A percentile compares a stretch with the other conserved stretches of the same genome.
Conservation (phyloP, 2,888 invertebrate genomes). For the Himalopsyche anomala region DNA sequence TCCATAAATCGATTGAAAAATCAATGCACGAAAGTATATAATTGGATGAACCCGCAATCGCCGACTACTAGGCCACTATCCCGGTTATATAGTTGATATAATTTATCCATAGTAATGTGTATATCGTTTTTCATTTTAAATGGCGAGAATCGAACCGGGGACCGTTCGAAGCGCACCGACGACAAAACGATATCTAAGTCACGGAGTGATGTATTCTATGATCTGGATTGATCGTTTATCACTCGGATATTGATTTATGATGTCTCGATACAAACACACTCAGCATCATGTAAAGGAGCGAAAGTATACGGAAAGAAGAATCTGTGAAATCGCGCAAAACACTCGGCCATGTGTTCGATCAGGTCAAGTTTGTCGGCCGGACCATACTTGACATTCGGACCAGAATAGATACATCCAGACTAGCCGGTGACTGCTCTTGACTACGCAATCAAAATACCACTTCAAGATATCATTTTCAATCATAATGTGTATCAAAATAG, state of each 20-base stretch:
- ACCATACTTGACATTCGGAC: conserved; percentile 31
- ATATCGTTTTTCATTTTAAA: too few relatives aligned
- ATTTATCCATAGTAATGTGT: too few relatives aligned
- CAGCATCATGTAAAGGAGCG: conserved; percentile 1
- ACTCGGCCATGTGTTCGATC: conserved; percentile 26
- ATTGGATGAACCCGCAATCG: too few relatives aligned
- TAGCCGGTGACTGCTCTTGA: not conserved
- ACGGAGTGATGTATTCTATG: not conserved
- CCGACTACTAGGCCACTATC: too few relatives aligned
- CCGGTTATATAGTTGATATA: too few relatives aligned
- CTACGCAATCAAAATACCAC: not conserved
- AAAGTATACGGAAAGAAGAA: conserved; percentile 10
- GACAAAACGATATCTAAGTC: conserved; percentile 1
- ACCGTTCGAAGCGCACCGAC: too few relatives aligned
- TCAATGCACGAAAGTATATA: too few relatives aligned
- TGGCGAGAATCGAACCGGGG: too few relatives aligned
- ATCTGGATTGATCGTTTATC: conserved; percentile 6
- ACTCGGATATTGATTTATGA: conserved; percentile 12
- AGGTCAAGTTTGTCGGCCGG: conserved; percentile 13
- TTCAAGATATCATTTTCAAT: not conserved
- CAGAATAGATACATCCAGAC: not conserved
- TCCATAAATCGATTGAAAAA: too few relatives aligned
- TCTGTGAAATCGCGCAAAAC: conserved; percentile 16
- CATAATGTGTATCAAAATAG: too few relatives aligned
- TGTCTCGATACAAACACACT: not conserved